phyloP scores from a whole-genome alignment of 2,888 invertebrate species.

The Magallana nippona region DNA sequence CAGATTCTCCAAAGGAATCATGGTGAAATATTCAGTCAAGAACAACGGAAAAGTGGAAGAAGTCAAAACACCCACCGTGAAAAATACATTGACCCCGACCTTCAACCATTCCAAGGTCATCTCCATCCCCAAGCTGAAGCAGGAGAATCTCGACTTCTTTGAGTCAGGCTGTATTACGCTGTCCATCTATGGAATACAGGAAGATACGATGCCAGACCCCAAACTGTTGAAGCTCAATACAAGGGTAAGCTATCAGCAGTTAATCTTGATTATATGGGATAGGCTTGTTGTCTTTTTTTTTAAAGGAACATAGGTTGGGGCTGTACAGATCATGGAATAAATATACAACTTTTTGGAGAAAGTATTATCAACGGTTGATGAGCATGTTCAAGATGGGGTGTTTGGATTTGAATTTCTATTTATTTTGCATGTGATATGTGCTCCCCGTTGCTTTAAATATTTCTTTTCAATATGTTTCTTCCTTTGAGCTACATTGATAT shows the following conservation, averaged over 20 bases:
- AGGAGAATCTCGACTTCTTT: conserved; percentile 79
- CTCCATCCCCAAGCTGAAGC: conserved; percentile 69
- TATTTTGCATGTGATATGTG: not conserved
- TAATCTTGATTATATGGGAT: not conserved
- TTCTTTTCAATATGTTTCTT: not conserved
- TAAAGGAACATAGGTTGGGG: no score
- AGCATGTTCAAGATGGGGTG: no score
- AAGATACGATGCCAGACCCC: conserved; percentile 73
- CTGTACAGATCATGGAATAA: not conserved
- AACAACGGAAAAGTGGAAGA: conserved; percentile 66
- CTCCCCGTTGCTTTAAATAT: not conserved
- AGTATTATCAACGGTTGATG: no score
- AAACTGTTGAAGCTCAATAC: conserved; percentile 78
- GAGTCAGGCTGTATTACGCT: conserved; percentile 78
- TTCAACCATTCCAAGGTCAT: conserved; percentile 77
- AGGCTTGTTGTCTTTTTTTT: not conserved
- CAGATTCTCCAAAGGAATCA: conserved; percentile 76
- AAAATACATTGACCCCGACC: conserved; percentile 73
- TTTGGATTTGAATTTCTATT: not conserved
- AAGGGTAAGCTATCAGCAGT: conserved; percentile 66
- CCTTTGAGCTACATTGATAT: not conserved
- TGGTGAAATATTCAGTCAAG: conserved; percentile 74
- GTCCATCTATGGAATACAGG: conserved; percentile 78
- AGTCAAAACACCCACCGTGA: conserved; percentile 72
- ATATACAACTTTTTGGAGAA: no score